Base-by-base conservation (phyloP, 1,140 invertebrate genomes). In the Eueides isabella region DNA sequence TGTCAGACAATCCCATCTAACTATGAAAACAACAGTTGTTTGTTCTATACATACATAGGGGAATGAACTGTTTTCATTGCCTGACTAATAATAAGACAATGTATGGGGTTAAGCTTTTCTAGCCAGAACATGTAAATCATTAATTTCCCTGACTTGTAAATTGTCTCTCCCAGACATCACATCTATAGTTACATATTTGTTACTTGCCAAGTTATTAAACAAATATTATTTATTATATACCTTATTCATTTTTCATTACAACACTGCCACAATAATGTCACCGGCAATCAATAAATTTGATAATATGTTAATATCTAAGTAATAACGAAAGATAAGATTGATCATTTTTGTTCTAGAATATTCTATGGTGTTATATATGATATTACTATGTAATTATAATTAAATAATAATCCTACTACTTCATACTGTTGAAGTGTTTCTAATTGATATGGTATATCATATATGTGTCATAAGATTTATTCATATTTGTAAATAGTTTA, bases 311-410 rank as follows among this genome's bases (percentile, higher is more conserved):
- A 33, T 61, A 55, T 55, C 48, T 26, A 26, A 23, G 23, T 44
- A 44, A 44, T 65, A 48, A 44, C 65, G n/a, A 71, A 23, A 48
- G 77, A 83, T 83, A 81, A 81, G 74, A 71, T 62, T 72, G 70
- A 67, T 67, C 67, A 73, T 77, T 31, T 80, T 74, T 74, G 72
- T 81, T 81, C 81, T 75, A 79, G 81, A 83, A 71, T 55, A 61
- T 79, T 80, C 77, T 41, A 63, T 19, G 23, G 23, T 30, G 3
- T 5, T 33, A 61, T 19, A 30, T 5, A 38, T 33, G 9, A 48
- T 55, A 55, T 26, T 48, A 12, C 11, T 55, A 26, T n/a, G n/a
- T n/a, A n/a, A n/a, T 55, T 55, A 26, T 55, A 26, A 26, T 55
- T 55, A 55, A 28, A 69, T 69, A 61, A n/a, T 33, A 66, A 66